Evolutionary conservation across 2,888 invertebrate species (phyloP), one percentile per base, ranked within the genome.

Genomic region (Griposia aprilina): DNA sequence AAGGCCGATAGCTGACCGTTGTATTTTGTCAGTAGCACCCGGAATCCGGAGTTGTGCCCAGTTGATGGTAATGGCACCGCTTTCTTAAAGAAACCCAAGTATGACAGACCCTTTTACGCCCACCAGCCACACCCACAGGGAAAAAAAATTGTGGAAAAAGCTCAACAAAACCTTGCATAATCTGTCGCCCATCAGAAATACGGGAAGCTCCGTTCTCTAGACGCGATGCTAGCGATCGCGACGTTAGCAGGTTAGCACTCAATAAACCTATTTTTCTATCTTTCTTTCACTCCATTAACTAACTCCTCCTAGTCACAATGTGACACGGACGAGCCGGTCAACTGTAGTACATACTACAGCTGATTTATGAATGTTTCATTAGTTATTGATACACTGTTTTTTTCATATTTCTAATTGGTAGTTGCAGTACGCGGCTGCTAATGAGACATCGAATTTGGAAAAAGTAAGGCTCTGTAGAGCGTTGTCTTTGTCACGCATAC

Each of bases 361-460:
- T 59, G 60, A 45, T 67, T 68, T 60, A 67, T 60, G 52, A 67
- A n/a, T 57, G 70, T 57, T 63, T 66, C 55, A 71, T 79, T 73
- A 84, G 80, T 63, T 67, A 82, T 63, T 48, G 84, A 68, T 84
- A 84, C 60, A 8, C 1, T 15, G 50, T n/a, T 45, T 69, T 36
- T 70, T 79, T 66, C 55, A 75, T 48, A 30, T n/a, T 50, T 13
- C 0, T 78, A 62, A 78, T 78, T 71, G 55, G 13, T 71, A 17
- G 36, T 80, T 60, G 59, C 11, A 26, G 20, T 48, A 30, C 20
- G 36, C 30, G 7, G 23, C 23, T 0, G 13, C 15, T 45, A 26
- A 26, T 36, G 13, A 13, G 17, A 36, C 13, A 10, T 20, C 0
- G 5, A 11, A 7, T 30, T 55, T 52, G 30, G 26, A 17, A 41